Evolutionary conservation across 2,888 invertebrate genomes (phyloP), one percentile per base, ranked within the genome.

Genomic region (Lampropteryx suffumata): DNA sequence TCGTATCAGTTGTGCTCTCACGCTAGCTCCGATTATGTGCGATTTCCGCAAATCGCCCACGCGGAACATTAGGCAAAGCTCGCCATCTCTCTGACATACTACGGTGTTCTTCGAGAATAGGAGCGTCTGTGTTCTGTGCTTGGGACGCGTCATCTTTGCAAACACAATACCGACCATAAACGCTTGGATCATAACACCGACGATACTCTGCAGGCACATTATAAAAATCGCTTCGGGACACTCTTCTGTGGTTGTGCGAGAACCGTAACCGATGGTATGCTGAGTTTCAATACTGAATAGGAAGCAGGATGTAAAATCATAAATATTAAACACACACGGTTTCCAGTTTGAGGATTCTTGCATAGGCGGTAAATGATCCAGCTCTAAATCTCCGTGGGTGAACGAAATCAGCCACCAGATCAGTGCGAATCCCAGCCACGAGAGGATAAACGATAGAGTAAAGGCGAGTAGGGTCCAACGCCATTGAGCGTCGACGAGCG

Each of bases 211-310:
- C 30, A 96, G 85, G 81, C 97, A 97, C 94, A 98, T 95, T 50
- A 97, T 93, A 73, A 97, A 94, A 65, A 97, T 95, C 3, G 97
- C 97, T 79, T 96, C 95, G 0, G 96, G 95, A 73, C 98, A 98
- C 78, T 97, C 95, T 71, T 96, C 96, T 0, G 96, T 96, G 0
- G 96, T 96, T 57, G 94, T 94, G 40, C 97, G 92, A n/a, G 94
- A 93, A 33, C 97, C 97, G 74, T 96, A 97, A 42, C 97, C 97
- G 57, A 97, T 97, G 4, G 97, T 97, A 79, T 97, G 97, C 75
- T 98, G 97, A 0, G 97, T 97, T 88, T 98, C 98, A 70, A 98
- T 94, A 77, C 96, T 96, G 92, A 97, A 98, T 51, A 98, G 92
- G 82, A 98, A 96, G 64, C 97, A 96, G 28, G 97, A 95, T 1